A percentile compares a stretch with the other conserved stretches of the same genome.
Evolutionary conservation across 2,797 vertebrate genomes (phyloP).

Genomic region (Myripristis murdjan): DNA sequence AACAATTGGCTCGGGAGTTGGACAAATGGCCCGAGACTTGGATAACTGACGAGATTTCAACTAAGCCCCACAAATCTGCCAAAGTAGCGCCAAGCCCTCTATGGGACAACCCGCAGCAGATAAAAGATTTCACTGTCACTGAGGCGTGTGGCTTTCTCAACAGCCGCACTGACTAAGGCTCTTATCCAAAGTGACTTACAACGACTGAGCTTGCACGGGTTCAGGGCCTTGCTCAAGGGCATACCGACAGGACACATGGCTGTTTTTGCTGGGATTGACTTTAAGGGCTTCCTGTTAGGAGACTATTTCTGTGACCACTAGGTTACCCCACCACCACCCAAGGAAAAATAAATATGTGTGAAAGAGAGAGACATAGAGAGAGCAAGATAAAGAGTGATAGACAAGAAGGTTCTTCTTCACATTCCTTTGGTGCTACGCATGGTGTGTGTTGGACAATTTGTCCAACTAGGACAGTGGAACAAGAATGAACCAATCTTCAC

Average conservation of each 20-base stretch:
- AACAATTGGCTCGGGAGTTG: too few species aligned
- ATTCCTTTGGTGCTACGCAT: conserved; percentile 28
- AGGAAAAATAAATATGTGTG: background rate
- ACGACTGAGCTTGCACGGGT: conserved; percentile 1
- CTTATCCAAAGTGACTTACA: conserved; percentile 4
- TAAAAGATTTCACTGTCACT: background rate
- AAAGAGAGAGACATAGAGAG: conserved; percentile 6
- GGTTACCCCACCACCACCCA: background rate
- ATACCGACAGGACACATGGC: background rate
- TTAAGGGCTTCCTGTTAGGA: background rate
- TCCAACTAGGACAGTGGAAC: conserved; percentile 54
- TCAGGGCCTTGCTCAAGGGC: background rate
- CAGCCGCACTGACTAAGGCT: background rate
- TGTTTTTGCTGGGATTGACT: background rate
- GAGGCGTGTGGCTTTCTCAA: background rate
- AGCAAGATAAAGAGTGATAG: conserved; percentile 27
- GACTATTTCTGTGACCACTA: conserved; percentile 7
- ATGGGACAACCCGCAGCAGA: too few species aligned
- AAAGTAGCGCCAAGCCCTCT: too few species aligned
- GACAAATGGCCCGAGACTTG: too few species aligned
- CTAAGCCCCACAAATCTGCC: too few species aligned
- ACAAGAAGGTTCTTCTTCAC: conserved; percentile 43
- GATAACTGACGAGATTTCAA: too few species aligned
- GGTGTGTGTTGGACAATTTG: conserved; percentile 44
- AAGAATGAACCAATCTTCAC: conserved; percentile 59